phyloP scores from a whole-genome alignment of 2,888 invertebrate species.

The Dyspetes luteomarginatus region DNA sequence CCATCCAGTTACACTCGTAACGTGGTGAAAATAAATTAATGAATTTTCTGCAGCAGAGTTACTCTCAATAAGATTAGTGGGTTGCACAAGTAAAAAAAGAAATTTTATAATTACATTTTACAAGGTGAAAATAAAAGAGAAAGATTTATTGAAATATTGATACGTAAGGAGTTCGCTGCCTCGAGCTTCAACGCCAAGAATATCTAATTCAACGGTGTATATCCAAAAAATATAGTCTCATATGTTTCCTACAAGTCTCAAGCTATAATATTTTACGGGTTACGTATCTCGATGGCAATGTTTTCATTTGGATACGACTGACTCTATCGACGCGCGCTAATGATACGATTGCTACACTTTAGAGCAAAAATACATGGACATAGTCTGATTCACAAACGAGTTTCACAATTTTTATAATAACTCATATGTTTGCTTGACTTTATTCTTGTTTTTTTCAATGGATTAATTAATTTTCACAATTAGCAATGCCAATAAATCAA shows the following conservation, averaged over 20 bases:
- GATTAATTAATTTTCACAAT: too few species aligned
- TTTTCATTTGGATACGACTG: neutral
- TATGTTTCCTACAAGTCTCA: neutral
- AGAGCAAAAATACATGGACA: neutral
- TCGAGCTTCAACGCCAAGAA: neutral
- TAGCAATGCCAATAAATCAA: neutral
- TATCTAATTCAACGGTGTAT: neutral
- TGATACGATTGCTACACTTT: neutral
- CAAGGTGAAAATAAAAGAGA: too few species aligned
- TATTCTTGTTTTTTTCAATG: neutral
- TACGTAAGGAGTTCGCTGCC: neutral
- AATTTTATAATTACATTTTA: too few species aligned
- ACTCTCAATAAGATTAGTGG: too few species aligned
- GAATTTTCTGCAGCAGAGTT: too few species aligned
- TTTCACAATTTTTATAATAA: neutral
- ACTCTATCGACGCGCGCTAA: neutral
- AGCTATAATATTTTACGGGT: constrained; percentile 8
- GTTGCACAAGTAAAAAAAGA: too few species aligned
- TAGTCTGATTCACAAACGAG: neutral
- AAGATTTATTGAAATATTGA: neutral
- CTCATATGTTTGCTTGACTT: neutral
- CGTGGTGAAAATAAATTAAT: too few species aligned
- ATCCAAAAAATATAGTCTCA: constrained; percentile 22
- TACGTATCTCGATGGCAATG: constrained; percentile 8
- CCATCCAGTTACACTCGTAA: too few species aligned